A percentile compares a stretch with the other conserved stretches of the same genome.
These are phyloP conservation scores for Sphaerodactylus townsendi DNA, from an alignment of 2,113 vertebrate species.

Conservation along the genomic window DNA sequence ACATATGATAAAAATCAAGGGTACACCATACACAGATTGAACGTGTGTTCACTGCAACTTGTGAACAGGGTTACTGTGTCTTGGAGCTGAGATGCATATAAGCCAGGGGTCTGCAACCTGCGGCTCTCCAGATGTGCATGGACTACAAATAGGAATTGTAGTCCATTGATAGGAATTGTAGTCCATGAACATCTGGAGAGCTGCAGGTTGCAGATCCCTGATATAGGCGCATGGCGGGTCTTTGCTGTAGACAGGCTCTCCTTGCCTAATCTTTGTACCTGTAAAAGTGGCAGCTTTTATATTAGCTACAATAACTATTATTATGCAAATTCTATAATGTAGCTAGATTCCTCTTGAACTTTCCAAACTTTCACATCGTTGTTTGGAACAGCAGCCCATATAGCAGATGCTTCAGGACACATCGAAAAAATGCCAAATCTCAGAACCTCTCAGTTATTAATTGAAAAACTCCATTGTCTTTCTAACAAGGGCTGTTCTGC, in stretches of 20 bases:
- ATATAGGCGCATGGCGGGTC: too few relatives aligned
- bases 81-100: too few relatives aligned
- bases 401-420: background rate
- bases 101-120: too few relatives aligned
- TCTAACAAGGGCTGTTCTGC: slow-evolving; percentile 10
- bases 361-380: background rate
- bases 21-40: too few relatives aligned
- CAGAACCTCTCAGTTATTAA: background rate
- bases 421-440: background rate
- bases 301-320: background rate
- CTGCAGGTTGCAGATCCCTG: too few relatives aligned
- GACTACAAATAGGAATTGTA: too few relatives aligned
- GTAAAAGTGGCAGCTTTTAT: background rate
- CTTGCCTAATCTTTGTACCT: background rate
- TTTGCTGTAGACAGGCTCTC: background rate
- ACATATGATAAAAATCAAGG: too few relatives aligned
- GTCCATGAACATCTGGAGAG: too few relatives aligned
- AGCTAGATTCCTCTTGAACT: background rate
- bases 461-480: slow-evolving; percentile 14
- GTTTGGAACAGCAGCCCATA: background rate
- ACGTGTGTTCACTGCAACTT: too few relatives aligned
- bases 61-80: too few relatives aligned
- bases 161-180: too few relatives aligned
- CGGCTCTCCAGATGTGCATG: too few relatives aligned
- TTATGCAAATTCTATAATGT: background rate